A percentile compares a stretch with the other conserved stretches of the same genome.
These are phyloP conservation scores for Thymelicus lineola DNA, from an alignment of 2,888 invertebrate genomes.

Conservation along the genomic window DNA sequence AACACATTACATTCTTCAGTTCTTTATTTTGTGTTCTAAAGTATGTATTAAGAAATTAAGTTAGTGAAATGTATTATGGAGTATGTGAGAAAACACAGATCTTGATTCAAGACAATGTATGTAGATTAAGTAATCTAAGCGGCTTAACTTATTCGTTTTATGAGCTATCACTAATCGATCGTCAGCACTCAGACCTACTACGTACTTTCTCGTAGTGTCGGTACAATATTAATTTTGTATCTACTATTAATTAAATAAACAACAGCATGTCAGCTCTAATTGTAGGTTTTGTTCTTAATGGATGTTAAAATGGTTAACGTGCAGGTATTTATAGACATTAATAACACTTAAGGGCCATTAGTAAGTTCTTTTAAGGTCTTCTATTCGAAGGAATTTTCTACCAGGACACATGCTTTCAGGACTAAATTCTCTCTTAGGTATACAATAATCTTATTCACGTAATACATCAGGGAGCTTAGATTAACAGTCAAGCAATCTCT, in stretches of 20 bases:
- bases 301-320: not conserved
- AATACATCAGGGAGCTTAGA: no score
- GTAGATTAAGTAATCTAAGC: not conserved
- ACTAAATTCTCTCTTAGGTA: no score
- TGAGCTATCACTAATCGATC: not conserved
- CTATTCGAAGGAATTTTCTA: no score
- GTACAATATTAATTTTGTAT: not conserved
- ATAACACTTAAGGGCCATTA: not conserved
- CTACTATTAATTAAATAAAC: not conserved
- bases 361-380: no score
- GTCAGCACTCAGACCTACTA: not conserved
- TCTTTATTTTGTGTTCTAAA: constrained; percentile 3
- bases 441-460: no score
- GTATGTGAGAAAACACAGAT: not conserved
- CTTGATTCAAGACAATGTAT: not conserved
- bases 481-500: no score
- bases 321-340: not conserved
- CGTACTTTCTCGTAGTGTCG: not conserved
- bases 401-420: no score
- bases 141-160: not conserved
- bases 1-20: constrained; percentile 6
- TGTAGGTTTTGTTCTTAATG: constrained; percentile 1
- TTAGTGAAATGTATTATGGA: not conserved
- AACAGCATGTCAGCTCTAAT: not conserved
- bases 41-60: constrained; percentile 7